Evolutionary conservation across 2,113 vertebrate species (phyloP).

Genomic region (Copsychus sechellarum): DNA sequence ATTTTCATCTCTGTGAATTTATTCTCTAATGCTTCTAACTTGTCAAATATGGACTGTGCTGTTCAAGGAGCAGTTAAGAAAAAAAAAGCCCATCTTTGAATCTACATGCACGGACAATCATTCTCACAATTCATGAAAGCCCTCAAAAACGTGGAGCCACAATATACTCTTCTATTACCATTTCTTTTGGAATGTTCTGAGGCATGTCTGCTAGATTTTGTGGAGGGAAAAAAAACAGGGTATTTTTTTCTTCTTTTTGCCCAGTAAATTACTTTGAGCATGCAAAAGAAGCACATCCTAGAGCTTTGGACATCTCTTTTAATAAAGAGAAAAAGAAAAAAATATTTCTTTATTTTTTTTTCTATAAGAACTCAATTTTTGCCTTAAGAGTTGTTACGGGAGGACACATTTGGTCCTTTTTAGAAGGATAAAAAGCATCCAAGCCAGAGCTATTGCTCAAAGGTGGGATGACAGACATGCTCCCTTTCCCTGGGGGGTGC

Average conservation of each 20-base stretch:
- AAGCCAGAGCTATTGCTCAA: neutral
- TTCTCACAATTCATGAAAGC: neutral
- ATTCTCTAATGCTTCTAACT: constrained; percentile 56
- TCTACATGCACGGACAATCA: neutral
- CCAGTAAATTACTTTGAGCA: neutral
- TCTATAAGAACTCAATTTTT: neutral
- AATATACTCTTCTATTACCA: neutral
- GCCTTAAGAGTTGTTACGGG: neutral
- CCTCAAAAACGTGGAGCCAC: neutral
- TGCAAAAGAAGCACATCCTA: neutral
- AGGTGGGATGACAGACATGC: neutral
- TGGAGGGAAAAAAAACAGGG: neutral
- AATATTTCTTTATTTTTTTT: neutral
- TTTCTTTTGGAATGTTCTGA: neutral
- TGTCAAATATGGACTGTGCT: constrained; percentile 37
- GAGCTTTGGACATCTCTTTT: neutral
- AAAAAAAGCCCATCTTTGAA: constrained; percentile 16
- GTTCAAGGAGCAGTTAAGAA: constrained; percentile 33
- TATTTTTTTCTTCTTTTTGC: neutral
- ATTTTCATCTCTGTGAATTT: constrained; percentile 61
- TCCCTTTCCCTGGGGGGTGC: neutral
- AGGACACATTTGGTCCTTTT: neutral
- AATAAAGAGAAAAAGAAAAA: neutral
- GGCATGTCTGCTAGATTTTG: neutral
- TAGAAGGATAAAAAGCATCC: neutral